These are phyloP conservation scores for Cenopis cana DNA, from an alignment of 2,888 invertebrate genomes.

Conservation along the genomic window DNA sequence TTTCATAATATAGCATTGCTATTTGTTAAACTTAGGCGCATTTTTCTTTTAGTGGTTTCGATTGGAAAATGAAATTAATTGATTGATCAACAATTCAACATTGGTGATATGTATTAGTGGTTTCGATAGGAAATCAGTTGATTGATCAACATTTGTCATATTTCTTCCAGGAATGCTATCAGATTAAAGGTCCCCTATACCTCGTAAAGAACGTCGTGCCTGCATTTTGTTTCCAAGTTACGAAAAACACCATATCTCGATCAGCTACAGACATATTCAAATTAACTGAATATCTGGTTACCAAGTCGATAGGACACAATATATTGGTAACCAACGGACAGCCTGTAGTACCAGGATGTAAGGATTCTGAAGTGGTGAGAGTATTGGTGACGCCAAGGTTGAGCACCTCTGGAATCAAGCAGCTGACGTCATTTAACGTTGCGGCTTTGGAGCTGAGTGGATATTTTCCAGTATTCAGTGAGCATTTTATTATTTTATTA, in stretches of 20 bases:
- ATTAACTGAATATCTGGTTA: slow-evolving; percentile 85
- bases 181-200: slow-evolving; percentile 82
- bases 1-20: background rate
- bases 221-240: slow-evolving; percentile 88
- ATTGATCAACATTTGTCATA: slow-evolving; percentile 38
- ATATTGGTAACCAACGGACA: slow-evolving; percentile 87
- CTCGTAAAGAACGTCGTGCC: slow-evolving; percentile 86
- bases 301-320: slow-evolving; percentile 90
- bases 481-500: slow-evolving; percentile 52
- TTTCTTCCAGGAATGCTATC: slow-evolving; percentile 82
- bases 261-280: slow-evolving; percentile 72
- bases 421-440: slow-evolving; percentile 85
- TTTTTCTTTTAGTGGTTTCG: too few species aligned
- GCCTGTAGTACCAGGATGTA: slow-evolving; percentile 48
- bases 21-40: background rate
- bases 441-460: slow-evolving; percentile 92
- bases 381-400: slow-evolving; percentile 88
- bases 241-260: slow-evolving; percentile 57
- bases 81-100: too few species aligned
- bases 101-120: background rate
- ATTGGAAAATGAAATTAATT: too few species aligned
- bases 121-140: background rate
- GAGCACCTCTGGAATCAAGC: slow-evolving; percentile 83
- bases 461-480: slow-evolving; percentile 89
- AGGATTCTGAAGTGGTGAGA: slow-evolving; percentile 73